phyloP scores from a whole-genome alignment of 2,113 vertebrate genomes.

The Capreolus pygargus region DNA sequence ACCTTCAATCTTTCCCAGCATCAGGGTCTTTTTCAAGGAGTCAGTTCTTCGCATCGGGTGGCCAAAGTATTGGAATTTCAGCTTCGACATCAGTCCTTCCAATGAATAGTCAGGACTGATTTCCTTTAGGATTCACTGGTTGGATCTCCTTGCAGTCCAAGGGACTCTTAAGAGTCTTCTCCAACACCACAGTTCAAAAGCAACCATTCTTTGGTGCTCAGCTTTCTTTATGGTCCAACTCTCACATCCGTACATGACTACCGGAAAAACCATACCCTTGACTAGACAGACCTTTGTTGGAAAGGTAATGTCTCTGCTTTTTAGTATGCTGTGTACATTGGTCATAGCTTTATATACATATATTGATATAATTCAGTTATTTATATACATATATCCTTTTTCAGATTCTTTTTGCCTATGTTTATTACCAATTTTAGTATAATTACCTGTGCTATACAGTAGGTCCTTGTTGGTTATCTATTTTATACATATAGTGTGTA shows the following conservation, averaged over 20 bases:
- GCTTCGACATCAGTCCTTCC: neutral
- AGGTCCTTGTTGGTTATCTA: neutral
- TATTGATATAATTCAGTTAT: neutral
- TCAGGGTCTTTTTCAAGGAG: neutral
- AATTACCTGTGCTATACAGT: neutral
- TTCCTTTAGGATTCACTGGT: neutral
- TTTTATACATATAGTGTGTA: neutral
- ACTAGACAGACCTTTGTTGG: neutral
- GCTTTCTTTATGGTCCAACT: neutral
- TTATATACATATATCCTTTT: neutral
- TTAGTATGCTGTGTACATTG: neutral
- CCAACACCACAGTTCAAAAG: neutral
- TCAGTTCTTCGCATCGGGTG: neutral
- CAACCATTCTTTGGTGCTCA: neutral
- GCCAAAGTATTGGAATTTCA: neutral
- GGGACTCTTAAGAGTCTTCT: neutral
- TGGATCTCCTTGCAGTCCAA: neutral
- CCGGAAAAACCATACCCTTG: neutral
- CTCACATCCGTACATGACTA: neutral
- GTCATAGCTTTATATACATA: neutral
- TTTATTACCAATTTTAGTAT: neutral
- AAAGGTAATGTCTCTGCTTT: neutral
- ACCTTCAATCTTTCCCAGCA: neutral
- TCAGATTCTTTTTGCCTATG: neutral
- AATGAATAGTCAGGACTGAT: neutral